Conservation (phyloP, 2,797 vertebrate genomes). For the Paratrypauchen microcephalus region DNA sequence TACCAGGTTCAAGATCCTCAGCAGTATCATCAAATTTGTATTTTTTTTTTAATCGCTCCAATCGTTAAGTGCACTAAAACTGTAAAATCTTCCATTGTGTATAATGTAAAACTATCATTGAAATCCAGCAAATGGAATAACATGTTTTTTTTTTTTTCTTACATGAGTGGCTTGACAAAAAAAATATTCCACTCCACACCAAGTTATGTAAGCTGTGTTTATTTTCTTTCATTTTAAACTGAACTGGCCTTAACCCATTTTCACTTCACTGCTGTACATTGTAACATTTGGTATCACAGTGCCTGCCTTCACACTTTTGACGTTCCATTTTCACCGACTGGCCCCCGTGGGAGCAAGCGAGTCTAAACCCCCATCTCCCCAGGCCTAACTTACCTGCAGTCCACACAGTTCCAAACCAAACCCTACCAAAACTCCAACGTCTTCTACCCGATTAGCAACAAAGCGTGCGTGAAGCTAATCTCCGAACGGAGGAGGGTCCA, state of each 20-base stretch:
- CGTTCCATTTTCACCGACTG: conserved; percentile 1
- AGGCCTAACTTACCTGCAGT: neutral
- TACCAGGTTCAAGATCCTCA: too few species aligned
- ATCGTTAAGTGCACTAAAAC: too few species aligned
- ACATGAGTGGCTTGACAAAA: too few species aligned
- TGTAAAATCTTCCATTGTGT: too few species aligned
- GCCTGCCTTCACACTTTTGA: conserved; percentile 1
- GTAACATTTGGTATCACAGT: neutral
- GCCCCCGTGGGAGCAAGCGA: neutral
- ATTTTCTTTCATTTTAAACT: neutral
- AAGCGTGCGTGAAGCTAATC: conserved; percentile 65
- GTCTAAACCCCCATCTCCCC: conserved; percentile 6
- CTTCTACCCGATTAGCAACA: conserved; percentile 66
- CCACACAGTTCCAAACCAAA: conserved; percentile 16
- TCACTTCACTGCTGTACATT: neutral
- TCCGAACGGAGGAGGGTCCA: conserved; percentile 58
- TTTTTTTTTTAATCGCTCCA: too few species aligned
- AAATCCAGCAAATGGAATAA: too few species aligned
- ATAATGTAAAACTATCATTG: too few species aligned
- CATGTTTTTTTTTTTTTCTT: too few species aligned
- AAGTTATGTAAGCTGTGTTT: neutral
- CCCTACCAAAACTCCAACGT: conserved; percentile 51
- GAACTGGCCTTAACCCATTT: neutral
- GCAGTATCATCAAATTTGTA: too few species aligned
- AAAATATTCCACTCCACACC: neutral